These are phyloP conservation scores for Sphaerophoria taeniata DNA, from an alignment of 2,888 invertebrate genomes.

Conservation along the genomic window DNA sequence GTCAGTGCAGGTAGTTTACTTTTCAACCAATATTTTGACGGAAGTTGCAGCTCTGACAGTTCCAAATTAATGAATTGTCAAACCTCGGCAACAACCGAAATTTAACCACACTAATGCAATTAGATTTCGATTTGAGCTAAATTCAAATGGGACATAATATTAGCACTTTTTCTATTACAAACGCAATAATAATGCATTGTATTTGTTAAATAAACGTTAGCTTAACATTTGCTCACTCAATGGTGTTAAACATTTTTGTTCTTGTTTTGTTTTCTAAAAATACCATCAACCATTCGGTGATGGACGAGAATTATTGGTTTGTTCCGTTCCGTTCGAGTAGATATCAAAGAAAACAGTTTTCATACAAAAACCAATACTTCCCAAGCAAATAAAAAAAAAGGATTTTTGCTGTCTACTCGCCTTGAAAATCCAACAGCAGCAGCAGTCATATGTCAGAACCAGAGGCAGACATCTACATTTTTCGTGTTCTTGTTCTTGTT, in stretches of 20 bases:
- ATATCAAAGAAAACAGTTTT: slow-evolving; percentile 53
- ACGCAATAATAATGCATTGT: slow-evolving; percentile 33
- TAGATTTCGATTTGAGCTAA: not conserved
- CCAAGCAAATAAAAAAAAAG: not conserved
- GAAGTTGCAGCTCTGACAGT: too few species aligned
- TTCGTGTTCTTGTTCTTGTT: slow-evolving; percentile 34
- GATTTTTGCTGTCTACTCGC: not conserved
- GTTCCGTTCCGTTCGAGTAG: slow-evolving; percentile 36
- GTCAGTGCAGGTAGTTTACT: too few species aligned
- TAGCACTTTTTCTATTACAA: slow-evolving; percentile 13
- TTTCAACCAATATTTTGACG: too few species aligned
- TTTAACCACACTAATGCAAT: too few species aligned
- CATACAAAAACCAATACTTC: slow-evolving; percentile 43
- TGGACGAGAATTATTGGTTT: slow-evolving; percentile 5
- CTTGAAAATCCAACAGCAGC: not conserved
- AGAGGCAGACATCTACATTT: slow-evolving; percentile 49
- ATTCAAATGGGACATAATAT: slow-evolving; percentile 19
- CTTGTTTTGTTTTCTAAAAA: slow-evolving; percentile 54
- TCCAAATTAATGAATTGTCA: too few species aligned
- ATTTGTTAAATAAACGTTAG: slow-evolving; percentile 31
- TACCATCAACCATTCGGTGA: slow-evolving; percentile 44
- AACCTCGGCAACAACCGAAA: too few species aligned
- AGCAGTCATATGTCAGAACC: slow-evolving; percentile 12
- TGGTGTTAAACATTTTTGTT: slow-evolving; percentile 11
- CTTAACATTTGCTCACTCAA: slow-evolving; percentile 8